Base-by-base conservation (phyloP, 2,888 invertebrate genomes). In the Dicyrtomina minuta region DNA sequence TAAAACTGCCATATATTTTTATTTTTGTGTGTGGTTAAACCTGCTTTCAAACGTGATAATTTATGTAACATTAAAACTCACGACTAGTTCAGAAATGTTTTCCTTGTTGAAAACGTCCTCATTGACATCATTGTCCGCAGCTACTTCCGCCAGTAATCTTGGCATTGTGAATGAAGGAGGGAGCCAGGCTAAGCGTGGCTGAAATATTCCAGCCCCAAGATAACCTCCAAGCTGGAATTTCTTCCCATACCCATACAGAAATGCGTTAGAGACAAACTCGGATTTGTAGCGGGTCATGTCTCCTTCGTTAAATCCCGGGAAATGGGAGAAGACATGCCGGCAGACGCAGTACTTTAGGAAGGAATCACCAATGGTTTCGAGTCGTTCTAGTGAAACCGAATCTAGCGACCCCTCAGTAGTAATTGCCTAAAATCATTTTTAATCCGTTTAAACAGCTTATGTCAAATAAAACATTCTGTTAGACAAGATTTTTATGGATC, bases 331-430 rank as follows among this genome's bases (percentile, higher is more conserved):
- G 22, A 94, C 83, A 80, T 87, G 91, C 2, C 92, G 81, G 0
- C 90, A 89, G 1, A 87, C 85, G 1, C 89, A 87, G 78, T 89
- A 90, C 83, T 96, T 96, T 8, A 96, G 83, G 81, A 91, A 91
- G 0, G 93, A 90, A 81, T 96, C 96, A 0, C 96, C 96, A 3
- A 96, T 85, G 0, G 92, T 92, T 82, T 96, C 95, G 15, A 90
- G 83, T 1, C 93, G 84, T 80, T 96, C 96, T 77, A 92, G 81
- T 80, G 92, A 87, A 74, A 93, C 88, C 5, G 86, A 85, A 79
- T 96, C 95, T 72, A 88, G 85, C 0, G 90, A 87, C 70, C 87
- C 86, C 41, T 88, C 87, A 1, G 89, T 85, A 0, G 92, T 92
- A 0, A 94, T 80, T 0, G 92, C 90, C 80, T 85, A 82, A 10